Base-by-base conservation (phyloP, 2,888 invertebrate genomes). In the Synergus itoensis region DNA sequence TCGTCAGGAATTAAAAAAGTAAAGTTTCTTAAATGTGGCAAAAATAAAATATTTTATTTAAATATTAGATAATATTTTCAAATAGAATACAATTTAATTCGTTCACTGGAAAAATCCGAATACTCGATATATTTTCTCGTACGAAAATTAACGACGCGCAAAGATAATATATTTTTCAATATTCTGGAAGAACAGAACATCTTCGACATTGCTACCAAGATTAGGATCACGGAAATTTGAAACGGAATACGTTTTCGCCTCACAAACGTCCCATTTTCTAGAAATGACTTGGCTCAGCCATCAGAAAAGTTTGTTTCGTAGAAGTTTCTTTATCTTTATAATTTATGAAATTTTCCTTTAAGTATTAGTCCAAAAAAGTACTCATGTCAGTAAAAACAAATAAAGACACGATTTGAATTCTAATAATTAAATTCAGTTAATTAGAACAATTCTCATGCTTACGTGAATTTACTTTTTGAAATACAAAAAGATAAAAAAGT, bases 171-270 rank as follows among this genome's bases (percentile, higher is more conserved):
- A 73, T 53, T 73, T 73, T 73, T 53, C 53, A 12, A 53, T 53
- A 28, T 21, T 48, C 73, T 36, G 48, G n/a, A 73, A 73, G 73
- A 73, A 73, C 36, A 73, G 73, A 73, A 53, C 11, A 9, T 48
- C 69, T 69, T 48, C 14, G 48, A 48, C 48, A 48, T 28, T 73
- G 73, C 48, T 48, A 73, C n/a, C 73, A 73, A 53, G 73, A 73
- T 73, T 73, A 8, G 12, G 36, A 73, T 73, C n/a, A 36, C n/a
- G 36, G 53, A 53, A n/a, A 73, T 36, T 53, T 36, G 14, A 73
- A 53, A 9, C 28, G 7, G 4, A 11, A 8, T 16, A 48, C 69
- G 16, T 73, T 73, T 73, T 36, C 69, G 48, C 53, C 9, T 73
- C 53, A 73, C 28, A 53, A 73, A n/a, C n/a, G 36, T 36, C 28